Evolutionary conservation across 2,888 invertebrate species (phyloP).

Genomic region (Cryptus viduatorius): DNA sequence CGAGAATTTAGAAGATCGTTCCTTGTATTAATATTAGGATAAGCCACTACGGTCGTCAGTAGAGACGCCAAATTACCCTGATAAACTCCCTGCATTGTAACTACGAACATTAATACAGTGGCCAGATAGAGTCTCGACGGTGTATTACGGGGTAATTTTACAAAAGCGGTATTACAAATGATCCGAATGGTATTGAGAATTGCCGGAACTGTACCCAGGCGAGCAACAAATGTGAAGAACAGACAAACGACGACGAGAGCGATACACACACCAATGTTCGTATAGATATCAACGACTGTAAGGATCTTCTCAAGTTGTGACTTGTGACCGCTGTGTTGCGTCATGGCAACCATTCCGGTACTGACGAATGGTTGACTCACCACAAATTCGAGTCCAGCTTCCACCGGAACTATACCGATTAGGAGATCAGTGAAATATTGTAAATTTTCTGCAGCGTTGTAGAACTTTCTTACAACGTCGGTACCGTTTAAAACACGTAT

Average conservation of each 20-base stretch:
- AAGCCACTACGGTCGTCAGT: background rate
- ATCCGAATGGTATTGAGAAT: background rate
- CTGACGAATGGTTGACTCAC: background rate
- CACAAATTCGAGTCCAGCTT: background rate
- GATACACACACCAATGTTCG: background rate
- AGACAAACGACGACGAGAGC: background rate
- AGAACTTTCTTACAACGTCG: background rate
- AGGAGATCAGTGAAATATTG: background rate
- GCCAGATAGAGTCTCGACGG: conserved; percentile 14
- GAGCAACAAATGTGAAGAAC: conserved; percentile 2
- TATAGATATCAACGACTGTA: background rate
- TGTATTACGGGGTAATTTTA: background rate
- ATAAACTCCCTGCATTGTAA: conserved; percentile 15
- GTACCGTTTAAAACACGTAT: background rate
- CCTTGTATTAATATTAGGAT: background rate
- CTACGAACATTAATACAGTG: background rate
- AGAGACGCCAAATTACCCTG: conserved; percentile 9
- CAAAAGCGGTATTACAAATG: background rate
- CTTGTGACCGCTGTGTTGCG: background rate
- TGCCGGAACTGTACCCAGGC: background rate
- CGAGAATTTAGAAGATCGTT: background rate
- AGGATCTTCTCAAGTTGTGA: background rate
- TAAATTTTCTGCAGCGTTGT: too few relatives aligned
- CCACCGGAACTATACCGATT: background rate
- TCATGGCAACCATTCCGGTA: background rate